Base-by-base conservation (phyloP, 2,888 invertebrate species). In the Sycophila texana region DNA sequence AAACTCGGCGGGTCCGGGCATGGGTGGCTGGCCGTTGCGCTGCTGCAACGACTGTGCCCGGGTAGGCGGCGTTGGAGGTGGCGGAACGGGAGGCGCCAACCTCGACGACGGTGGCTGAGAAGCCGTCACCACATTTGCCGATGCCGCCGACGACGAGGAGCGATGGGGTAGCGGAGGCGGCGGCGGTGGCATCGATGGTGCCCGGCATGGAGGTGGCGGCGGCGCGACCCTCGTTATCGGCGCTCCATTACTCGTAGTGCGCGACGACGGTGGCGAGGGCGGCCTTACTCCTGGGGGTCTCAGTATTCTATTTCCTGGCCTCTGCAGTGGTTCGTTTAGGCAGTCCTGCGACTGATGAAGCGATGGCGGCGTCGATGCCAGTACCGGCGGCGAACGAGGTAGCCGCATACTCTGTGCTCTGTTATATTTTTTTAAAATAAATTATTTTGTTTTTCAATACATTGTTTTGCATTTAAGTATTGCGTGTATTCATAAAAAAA, bases 341-440 rank as follows among this genome's bases (percentile, higher is more conserved):
- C 91, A 91, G 84, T 92, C 92, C 80, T 93, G 91, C 0, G 92
- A 92, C 82, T 93, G 92, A 80, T 92, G 92, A 74, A 93, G 89
- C 18, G 92, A 91, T 4, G 92, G 90, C 26, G 92, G 90, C 1
- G 87, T 86, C 16, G 92, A 91, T 57, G 92, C 91, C 60, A 92
- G 90, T 1, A 93, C 92, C 0, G 93, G 92, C 0, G 93, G 93
- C 1, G 93, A 95, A 91, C 96, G 94, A 39, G 96, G 96, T 84
- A 95, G 93, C 89, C 95, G 93, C 96, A 97, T 95, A 89, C 96
- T 96, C 89, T 96, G 96, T 84, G 96, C 95, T 81, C 96, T 91
- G 13, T 94, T 92, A 10, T 10, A 7, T 39, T 39, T 39, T 39
- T 39, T 39, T 39, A 4, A 39, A 39, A 39, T 39, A 39, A 39